phyloP scores from a whole-genome alignment of 1,140 invertebrate species.

The Sycophila sp. region DNA sequence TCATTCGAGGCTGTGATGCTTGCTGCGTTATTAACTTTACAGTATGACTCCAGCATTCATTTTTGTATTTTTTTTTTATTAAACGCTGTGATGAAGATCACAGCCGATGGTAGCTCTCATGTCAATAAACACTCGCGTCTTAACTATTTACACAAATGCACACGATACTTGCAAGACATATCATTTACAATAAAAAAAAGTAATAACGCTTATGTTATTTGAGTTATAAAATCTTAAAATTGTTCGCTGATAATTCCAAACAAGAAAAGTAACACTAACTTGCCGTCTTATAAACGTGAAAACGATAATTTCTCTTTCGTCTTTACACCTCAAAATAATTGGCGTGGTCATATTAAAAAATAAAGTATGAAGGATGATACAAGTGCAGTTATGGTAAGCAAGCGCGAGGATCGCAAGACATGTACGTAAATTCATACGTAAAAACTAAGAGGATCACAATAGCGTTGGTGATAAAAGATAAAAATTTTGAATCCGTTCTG shows the following conservation, averaged over 20 bases:
- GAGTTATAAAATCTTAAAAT: constrained; percentile 31
- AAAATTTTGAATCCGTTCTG: constrained; percentile 42
- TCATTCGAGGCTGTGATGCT: constrained; percentile 9
- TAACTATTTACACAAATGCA: constrained; percentile 61
- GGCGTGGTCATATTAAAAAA: constrained; percentile 18
- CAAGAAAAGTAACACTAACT: too few relatives aligned
- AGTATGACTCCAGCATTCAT: background rate
- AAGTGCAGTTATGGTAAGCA: constrained; percentile 30
- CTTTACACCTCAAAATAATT: too few relatives aligned
- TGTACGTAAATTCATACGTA: background rate
- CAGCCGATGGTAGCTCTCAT: background rate
- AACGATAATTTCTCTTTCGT: too few relatives aligned
- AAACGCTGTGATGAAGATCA: background rate
- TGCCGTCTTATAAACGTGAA: too few relatives aligned
- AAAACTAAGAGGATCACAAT: constrained; percentile 24
- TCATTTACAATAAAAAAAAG: constrained; percentile 29
- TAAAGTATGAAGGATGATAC: background rate
- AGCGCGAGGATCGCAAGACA: constrained; percentile 19
- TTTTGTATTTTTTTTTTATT: background rate
- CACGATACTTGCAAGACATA: constrained; percentile 46
- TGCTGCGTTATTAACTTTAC: constrained; percentile 1
- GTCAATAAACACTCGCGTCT: background rate
- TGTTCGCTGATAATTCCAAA: too few relatives aligned
- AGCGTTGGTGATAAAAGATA: constrained; percentile 31
- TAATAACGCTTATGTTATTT: too few relatives aligned